Evolutionary conservation across 2,113 vertebrate genomes (phyloP), one percentile per base, ranked within the genome.

Genomic region (Plectropomus leopardus): DNA sequence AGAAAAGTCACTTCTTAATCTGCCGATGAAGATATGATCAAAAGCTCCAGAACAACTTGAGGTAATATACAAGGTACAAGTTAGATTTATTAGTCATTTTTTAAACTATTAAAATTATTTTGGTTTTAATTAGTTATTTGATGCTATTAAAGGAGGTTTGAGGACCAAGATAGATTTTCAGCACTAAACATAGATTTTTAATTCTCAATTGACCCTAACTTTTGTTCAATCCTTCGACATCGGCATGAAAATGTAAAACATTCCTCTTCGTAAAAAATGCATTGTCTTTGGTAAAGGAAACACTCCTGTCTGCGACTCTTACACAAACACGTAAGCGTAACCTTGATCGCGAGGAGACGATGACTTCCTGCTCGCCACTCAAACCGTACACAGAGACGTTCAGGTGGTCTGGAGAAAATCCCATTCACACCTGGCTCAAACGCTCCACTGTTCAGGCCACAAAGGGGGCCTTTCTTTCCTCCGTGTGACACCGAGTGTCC

Each of bases 401-500:
- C 53, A 66, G 59, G 44, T 61, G 34, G 50, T 78, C 68, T 77
- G 78, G 65, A 67, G 40, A 86, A 78, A 78, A 53, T 76, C 76
- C 50, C 6, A 30, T 76, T 86, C 88, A 89, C 93, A 91, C 89
- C 89, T 87, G 86, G 74, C 50, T 83, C 48, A 74, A 85, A 71
- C 65, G n/a, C 63, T 72, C 55, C 47, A 32, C 82, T 72, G 58
- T 82, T 77, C 28, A 8, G 48, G 71, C 78, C 82, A 93, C 90
- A 93, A 92, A 88, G 82, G 72, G 51, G 57, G 54, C 72, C 87
- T 94, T 91, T 94, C 77, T 92, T 87, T 76, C 73, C 78, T 77
- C 44, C 42, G 26, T 80, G 71, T 80, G 77, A 84, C 88, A 76
- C 63, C 28, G 83, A 88, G 79, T 73, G 30, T 85, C 72, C 84